Conservation (phyloP, 2,797 vertebrate genomes). For the Novumbra hubbsi region DNA sequence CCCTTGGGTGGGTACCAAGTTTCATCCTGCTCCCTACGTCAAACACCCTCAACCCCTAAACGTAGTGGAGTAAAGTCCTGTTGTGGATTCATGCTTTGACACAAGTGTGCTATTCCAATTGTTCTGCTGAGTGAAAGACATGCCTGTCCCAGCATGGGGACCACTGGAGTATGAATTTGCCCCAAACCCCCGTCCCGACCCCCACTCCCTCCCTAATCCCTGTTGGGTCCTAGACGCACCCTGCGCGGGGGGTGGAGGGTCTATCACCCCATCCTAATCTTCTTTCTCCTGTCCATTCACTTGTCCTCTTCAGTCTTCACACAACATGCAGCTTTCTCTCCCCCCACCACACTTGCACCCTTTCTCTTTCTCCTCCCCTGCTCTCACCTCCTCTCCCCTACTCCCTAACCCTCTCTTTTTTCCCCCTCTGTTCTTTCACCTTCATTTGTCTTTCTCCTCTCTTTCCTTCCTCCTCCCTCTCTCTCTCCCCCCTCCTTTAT, state of each 20-base stretch:
- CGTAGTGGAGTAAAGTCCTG: background rate
- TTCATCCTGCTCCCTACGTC: too few relatives aligned
- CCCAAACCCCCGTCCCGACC: background rate
- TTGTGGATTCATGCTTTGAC: background rate
- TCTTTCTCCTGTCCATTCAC: constrained; percentile 2
- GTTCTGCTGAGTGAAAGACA: background rate
- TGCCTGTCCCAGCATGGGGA: constrained; percentile 11
- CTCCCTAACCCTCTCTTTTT: background rate
- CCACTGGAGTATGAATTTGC: background rate
- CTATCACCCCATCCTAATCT: background rate
- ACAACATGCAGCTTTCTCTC: constrained; percentile 3
- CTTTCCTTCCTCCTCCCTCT: background rate
- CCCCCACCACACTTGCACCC: background rate
- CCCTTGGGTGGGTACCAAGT: too few relatives aligned
- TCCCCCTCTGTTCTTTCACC: background rate
- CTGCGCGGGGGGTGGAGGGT: background rate
- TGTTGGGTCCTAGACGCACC: background rate
- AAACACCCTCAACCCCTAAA: too few relatives aligned
- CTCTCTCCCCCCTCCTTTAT: background rate
- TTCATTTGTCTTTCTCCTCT: background rate
- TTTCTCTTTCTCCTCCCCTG: background rate
- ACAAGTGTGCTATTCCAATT: constrained; percentile 5
- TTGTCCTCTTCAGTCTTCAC: constrained; percentile 2
- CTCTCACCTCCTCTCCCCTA: background rate
- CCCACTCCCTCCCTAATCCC: background rate